These are phyloP conservation scores for Picus viridis DNA, from an alignment of 2,797 vertebrate species.

Conservation along the genomic window DNA sequence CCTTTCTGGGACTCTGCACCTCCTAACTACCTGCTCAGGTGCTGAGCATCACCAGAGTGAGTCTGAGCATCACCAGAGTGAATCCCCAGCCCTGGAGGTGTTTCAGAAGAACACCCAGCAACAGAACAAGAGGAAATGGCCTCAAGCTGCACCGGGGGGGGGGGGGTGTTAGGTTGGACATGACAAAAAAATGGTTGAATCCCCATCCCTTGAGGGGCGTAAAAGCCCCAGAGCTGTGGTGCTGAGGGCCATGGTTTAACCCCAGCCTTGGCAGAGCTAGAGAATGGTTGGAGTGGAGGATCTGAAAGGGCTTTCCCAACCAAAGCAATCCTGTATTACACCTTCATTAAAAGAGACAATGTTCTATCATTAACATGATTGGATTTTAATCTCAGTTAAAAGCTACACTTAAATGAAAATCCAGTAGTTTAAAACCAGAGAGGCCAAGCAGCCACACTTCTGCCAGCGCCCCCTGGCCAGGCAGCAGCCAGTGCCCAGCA, in stretches of 20 bases:
- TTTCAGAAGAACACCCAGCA: too few relatives aligned
- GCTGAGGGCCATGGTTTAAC: too few relatives aligned
- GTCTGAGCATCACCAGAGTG: neutral
- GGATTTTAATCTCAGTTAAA: neutral
- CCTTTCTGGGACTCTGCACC: neutral
- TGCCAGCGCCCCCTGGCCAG: neutral
- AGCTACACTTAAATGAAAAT: neutral
- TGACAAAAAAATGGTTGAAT: too few relatives aligned
- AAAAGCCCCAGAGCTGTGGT: too few relatives aligned
- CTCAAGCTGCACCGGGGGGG: too few relatives aligned
- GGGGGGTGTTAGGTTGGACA: too few relatives aligned
- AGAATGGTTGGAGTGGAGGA: too few relatives aligned
- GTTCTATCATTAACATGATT: neutral
- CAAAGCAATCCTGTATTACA: neutral
- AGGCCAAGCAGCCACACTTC: neutral
- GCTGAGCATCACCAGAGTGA: neutral
- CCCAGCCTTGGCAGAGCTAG: too few relatives aligned
- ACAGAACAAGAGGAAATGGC: too few relatives aligned
- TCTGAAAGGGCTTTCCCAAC: too few relatives aligned
- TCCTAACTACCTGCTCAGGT: neutral
- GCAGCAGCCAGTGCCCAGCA: neutral
- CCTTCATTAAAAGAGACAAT: neutral
- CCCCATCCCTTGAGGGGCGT: too few relatives aligned
- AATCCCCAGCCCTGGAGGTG: too few relatives aligned
- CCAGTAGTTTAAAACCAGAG: neutral